Base-by-base conservation (phyloP, 2,888 invertebrate genomes). In the Hirtodrosophila alboralis region DNA sequence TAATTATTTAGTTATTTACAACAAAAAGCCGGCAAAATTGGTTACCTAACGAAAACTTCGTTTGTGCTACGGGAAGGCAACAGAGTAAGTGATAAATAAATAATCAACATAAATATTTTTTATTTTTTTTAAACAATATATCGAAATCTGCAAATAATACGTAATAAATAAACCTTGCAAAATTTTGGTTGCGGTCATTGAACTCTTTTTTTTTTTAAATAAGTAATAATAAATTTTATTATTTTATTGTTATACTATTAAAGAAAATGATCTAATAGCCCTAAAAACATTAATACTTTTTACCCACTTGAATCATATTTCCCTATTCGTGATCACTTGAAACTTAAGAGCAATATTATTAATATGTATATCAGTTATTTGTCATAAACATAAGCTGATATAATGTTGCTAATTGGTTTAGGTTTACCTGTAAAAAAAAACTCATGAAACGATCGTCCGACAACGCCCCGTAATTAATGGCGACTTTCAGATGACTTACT, bases 11-110 rank as follows among this genome's bases (percentile, higher is more conserved):
- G 36, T 49, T 40, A 59, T 54, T 58, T 60, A 40, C 54, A 61
- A 58, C 40, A 52, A 53, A 60, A 87, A 86, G 70, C 84, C 87
- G 88, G 77, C 90, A 90, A 90, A 90, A 90, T 90, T 89, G 90
- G 90, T 86, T 88, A 89, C 69, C 84, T 89, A 86, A 90, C 90
- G 84, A 90, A 88, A 86, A 89, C 89, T 57, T 90, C 90, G 73
- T 90, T 90, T 86, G 87, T 89, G 76, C 84, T 90, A 56, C 86
- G 87, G 83, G 89, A 90, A 66, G 86, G 81, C 80, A 87, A 84
- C 80, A 87, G 86, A 84, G 75, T 83, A 72, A 83, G 81, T 75
- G 4, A 12, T n/a, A 9, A 10, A 47, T 41, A 34, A 18, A 18
- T 18, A 18, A 23, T 23, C n/a, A 23, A 23, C 7, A n/a, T n/a